phyloP scores from a whole-genome alignment of 2,113 vertebrate species.

The Acrocephalus arundinaceus region DNA sequence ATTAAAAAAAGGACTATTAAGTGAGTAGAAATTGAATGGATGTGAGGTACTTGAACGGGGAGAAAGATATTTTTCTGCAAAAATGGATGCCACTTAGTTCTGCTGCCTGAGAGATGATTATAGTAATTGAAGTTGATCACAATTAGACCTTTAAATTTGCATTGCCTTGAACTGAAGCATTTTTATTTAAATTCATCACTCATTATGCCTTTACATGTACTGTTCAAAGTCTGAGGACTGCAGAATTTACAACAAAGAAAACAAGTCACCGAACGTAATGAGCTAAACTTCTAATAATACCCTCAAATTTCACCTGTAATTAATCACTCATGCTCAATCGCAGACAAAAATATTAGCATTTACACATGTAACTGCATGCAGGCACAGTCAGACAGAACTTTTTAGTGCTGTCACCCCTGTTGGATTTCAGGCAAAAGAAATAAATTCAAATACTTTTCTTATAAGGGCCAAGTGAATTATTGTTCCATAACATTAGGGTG shows the following conservation, averaged over 20 bases:
- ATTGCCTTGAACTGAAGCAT: neutral
- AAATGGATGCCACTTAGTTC: neutral
- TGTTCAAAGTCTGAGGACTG: neutral
- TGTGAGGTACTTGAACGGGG: neutral
- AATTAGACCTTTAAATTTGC: neutral
- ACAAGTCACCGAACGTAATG: neutral
- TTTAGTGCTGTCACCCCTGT: neutral
- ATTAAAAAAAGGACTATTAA: neutral
- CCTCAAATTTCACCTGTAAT: neutral
- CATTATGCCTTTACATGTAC: neutral
- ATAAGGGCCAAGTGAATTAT: neutral
- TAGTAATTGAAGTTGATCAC: neutral
- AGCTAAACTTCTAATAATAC: neutral
- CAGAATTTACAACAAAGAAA: neutral
- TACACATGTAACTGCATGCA: neutral
- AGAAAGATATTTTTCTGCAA: neutral
- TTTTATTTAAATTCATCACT: conserved; percentile 8
- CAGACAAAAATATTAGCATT: neutral
- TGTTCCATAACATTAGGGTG: neutral
- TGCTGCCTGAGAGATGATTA: neutral
- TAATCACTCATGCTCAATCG: neutral
- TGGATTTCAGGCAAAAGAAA: neutral
- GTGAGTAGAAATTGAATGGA: neutral
- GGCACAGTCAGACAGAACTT: neutral
- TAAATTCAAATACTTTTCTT: neutral